Evolutionary conservation across 2,113 vertebrate genomes (phyloP).

Genomic region (Anoplopoma fimbria): DNA sequence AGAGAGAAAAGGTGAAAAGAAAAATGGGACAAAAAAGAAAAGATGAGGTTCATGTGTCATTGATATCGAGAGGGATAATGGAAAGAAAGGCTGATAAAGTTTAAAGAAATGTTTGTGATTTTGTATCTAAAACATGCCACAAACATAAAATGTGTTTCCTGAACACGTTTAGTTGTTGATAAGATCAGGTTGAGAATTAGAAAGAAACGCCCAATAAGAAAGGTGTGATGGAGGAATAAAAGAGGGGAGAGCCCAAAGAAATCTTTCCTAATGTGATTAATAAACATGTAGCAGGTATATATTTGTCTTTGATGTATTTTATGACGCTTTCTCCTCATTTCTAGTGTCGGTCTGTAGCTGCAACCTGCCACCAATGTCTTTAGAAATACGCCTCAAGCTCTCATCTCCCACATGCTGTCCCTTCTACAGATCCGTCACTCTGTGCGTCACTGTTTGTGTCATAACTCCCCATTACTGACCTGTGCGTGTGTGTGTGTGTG

Average conservation of each 20-base stretch:
- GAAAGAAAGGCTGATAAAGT: not conserved
- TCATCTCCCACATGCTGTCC: constrained; percentile 60
- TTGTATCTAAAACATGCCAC: not conserved
- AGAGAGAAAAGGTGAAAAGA: not conserved
- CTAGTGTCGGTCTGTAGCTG: constrained; percentile 26
- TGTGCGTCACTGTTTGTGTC: constrained; percentile 70
- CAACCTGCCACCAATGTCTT: constrained; percentile 54
- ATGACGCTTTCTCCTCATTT: constrained; percentile 37
- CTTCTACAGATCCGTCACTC: constrained; percentile 45
- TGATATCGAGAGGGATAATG: not conserved
- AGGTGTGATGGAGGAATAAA: not conserved
- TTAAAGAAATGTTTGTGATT: not conserved
- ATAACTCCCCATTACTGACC: constrained; percentile 47
- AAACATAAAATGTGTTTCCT: not conserved
- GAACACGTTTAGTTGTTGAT: too few relatives aligned
- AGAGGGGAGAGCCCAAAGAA: not conserved
- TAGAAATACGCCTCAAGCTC: constrained; percentile 42
- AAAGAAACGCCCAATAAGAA: not conserved
- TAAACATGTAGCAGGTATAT: not conserved
- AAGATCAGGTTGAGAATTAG: not conserved
- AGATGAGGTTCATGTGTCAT: not conserved
- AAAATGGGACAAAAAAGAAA: not conserved
- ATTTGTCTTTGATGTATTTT: not conserved
- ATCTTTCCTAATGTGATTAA: not conserved
- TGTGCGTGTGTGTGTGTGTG: constrained; percentile 15